A percentile compares a stretch with the other conserved stretches of the same genome.
Evolutionary conservation across 2,888 invertebrate genomes (phyloP).

Genomic region (Bombyx huttoni): DNA sequence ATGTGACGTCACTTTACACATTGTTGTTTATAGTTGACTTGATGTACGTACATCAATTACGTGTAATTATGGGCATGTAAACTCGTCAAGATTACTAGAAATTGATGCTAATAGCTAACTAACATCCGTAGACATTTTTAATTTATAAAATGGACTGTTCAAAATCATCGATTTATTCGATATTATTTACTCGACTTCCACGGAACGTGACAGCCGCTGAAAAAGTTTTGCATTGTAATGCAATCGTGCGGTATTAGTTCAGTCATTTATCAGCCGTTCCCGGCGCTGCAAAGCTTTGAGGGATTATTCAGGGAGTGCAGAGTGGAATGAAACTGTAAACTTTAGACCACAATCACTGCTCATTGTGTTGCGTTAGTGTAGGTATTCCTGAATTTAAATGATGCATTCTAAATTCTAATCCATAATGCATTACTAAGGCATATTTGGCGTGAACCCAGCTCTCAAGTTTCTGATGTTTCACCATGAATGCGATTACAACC

Average conservation of each 20-base stretch:
- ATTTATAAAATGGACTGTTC: neutral
- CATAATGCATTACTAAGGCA: conserved; percentile 34
- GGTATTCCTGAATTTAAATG: conserved; percentile 28
- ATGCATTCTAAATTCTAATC: conserved; percentile 24
- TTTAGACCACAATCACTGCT: conserved; percentile 23
- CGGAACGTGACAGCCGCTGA: conserved; percentile 49
- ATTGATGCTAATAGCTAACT: too few relatives aligned
- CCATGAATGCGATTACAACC: conserved; percentile 16
- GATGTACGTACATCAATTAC: conserved; percentile 16
- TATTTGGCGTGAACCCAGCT: conserved; percentile 30
- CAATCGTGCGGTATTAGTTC: conserved; percentile 65
- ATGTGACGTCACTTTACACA: conserved; percentile 35
- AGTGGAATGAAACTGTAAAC: conserved; percentile 39
- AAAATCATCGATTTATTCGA: neutral
- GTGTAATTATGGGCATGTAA: conserved; percentile 3
- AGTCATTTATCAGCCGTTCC: conserved; percentile 58
- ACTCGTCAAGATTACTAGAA: too few relatives aligned
- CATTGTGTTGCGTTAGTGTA: conserved; percentile 18
- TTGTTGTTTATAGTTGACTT: conserved; percentile 15
- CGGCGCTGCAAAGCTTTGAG: conserved; percentile 60
- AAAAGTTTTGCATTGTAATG: conserved; percentile 68
- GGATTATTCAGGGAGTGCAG: conserved; percentile 54
- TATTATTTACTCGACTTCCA: conserved; percentile 48
- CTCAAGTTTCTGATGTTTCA: conserved; percentile 23
- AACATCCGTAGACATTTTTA: too few relatives aligned